Base-by-base conservation (phyloP, 2,797 vertebrate genomes). In the Spheniscus humboldti region DNA sequence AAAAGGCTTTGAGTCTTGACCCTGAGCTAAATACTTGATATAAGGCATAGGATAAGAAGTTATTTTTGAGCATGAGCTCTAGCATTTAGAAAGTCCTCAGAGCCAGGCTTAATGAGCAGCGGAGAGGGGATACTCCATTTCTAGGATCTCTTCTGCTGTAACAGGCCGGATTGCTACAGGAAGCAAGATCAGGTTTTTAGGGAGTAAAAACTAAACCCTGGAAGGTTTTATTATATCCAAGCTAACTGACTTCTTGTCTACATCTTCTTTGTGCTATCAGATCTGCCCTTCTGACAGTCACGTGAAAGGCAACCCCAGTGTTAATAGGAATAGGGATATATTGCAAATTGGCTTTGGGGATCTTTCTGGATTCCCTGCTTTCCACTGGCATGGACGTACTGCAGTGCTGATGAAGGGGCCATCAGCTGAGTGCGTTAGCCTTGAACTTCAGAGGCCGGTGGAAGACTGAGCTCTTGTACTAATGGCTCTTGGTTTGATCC, bases 331-430 rank as follows among this genome's bases (percentile, higher is more conserved):
- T 25, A 57, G 47, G 41, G 47, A 25, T 25, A 18, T 12, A 11
- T 9, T 57, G n/a, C 28, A 33, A 0, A 25, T 19, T 18, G 33
- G 8, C 35, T 76, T 59, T 35, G 30, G 30, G n/a, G 27, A 35
- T 37, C 47, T 47, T n/a, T 8, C 37, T 80, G 56, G 43, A 16
- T 56, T 37, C 63, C 45, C 30, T 77, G 56, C 52, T 76, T 72
- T 71, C 53, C 16, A 1, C 43, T 18, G 48, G 31, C 33, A 3
- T 0, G 16, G 41, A 14, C 0, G 0, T 13, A 1, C 9, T 27
- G 60, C 30, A 1, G 64, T 6, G 74, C 52, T 35, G 68, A 2
- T 3, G 41, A 52, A 37, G 31, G 23, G 33, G 18, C 25, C 9
- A 5, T 11, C 45, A 37, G 67, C 41, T 55, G 17, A 43, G 79